Evolutionary conservation across 2,113 vertebrate genomes (phyloP), one percentile per base, ranked within the genome.

Genomic region (Pelmatolapia mariae): DNA sequence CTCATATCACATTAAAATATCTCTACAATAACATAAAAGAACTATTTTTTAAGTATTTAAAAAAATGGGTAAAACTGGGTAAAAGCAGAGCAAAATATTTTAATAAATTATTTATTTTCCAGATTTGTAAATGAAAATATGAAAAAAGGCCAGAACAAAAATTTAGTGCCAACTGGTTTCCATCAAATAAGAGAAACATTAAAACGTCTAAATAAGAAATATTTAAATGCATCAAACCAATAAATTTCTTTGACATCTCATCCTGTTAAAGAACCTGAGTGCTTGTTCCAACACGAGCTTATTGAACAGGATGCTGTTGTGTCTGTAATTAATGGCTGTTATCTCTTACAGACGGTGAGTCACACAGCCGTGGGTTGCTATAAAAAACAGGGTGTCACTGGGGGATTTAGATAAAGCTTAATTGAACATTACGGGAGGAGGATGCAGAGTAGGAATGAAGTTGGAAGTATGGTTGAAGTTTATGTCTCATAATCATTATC

Each of bases 271-370:
- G 71, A 47, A 76, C 71, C 24, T 2, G 43, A 47, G 45, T 33
- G 45, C 45, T 33, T 52, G 73, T 78, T 52, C 45, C 10, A 52
- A 52, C 73, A 78, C 18, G 4, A 52, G 26, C 26, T 78, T 78
- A 78, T 78, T 78, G 45, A 52, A 31, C 16, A 11, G 16, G 79
- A 56, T 57, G n/a, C 22, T 81, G 78, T 45, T 61, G 38, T 80
- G 57, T 52, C 1, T 52, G 80, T 89, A 71, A 82, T 85, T 68
- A 82, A 13, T 5, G 36, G 63, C 12, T 71, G 71, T 87, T 52
- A 81, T 83, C 80, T 45, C 53, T 24, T 40, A 15, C 76, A 86
- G 83, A 45, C 47, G 76, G 52, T 86, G 91, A 92, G 61, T 89
- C 80, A 86, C 24, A 6, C 79, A 6, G 53, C 36, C 2, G n/a